Percentiles rank a stretch among this genome's conserved stretches.
Conservation (phyloP, 2,113 vertebrate genomes). For the Rhinopomastus cyanomelas region DNA sequence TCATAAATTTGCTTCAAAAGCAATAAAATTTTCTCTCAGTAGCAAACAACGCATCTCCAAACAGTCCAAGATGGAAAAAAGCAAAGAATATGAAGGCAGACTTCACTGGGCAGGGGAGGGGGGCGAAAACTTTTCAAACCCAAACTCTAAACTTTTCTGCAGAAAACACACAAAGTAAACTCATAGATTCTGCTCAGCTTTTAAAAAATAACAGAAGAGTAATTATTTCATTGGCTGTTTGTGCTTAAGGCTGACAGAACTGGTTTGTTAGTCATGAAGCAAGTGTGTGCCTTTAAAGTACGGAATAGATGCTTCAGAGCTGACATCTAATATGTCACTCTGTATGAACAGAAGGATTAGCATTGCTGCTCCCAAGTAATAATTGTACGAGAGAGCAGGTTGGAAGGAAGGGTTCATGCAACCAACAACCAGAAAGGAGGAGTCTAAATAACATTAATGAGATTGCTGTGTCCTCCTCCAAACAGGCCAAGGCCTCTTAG, state of each 20-base stretch:
- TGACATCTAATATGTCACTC: background rate
- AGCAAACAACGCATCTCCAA: too few relatives aligned
- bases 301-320: background rate
- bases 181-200: too few relatives aligned
- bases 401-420: background rate
- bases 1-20: too few relatives aligned
- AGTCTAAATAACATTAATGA: background rate
- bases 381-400: background rate
- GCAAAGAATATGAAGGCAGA: too few relatives aligned
- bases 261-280: conserved; percentile 11
- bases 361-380: background rate
- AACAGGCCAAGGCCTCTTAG: background rate
- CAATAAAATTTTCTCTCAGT: too few relatives aligned
- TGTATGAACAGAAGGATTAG: background rate
- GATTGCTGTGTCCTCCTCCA: background rate
- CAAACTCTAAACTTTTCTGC: too few relatives aligned
- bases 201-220: background rate
- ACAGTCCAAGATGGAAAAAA: too few relatives aligned
- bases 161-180: too few relatives aligned
- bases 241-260: background rate
- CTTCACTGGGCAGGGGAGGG: too few relatives aligned
- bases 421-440: background rate
- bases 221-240: background rate
- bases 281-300: conserved; percentile 36
- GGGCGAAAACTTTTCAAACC: too few relatives aligned